Base-by-base conservation (phyloP, 2,797 vertebrate species). In the Crocodylus rhombifer region DNA sequence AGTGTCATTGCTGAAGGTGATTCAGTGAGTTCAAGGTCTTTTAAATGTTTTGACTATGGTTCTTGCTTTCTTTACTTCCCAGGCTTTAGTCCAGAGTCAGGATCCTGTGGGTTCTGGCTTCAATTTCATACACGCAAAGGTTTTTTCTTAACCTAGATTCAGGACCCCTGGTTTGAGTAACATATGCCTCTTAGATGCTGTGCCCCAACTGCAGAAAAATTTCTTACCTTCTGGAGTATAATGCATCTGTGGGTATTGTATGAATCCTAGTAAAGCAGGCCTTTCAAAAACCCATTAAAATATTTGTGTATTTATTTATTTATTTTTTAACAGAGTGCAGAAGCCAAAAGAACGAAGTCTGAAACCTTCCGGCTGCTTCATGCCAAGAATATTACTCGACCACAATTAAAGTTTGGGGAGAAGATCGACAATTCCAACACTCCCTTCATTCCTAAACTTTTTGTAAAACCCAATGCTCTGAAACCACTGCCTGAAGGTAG, bases 401-500 rank as follows among this genome's bases (percentile, higher is more conserved):
- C 99, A 12, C 99, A 99, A 97, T 97, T 99, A 36, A 99, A 97
- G 95, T 99, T 99, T 95, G 99, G 96, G 69, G 99, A 99, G 69
- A 99, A 99, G 94, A 97, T 99, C 3, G 99, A 99, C 97, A 99
- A 99, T 97, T 99, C 98, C 97, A 99, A 99, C 97, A 99, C 98
- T 0, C 99, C 99, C 0, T 99, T 99, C 90, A 93, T 99, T 82
- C 98, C 99, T 71, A 99, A 99, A 96, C 98, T 99, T 96, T 99
- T 99, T 95, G 92, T 99, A 91, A 99, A 99, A 95, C 99, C 99
- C 87, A 99, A 99, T 62, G 99, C 99, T 30, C 71, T 97, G 91
- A 99, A 99, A 88, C 98, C 99, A 11, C 98, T 99, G 91, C 98
- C 99, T 2, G 98, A 98, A 91, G 99, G 99, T 99, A 97, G 98